Conservation (phyloP, 2,113 vertebrate species). For the Pitta sordida region DNA sequence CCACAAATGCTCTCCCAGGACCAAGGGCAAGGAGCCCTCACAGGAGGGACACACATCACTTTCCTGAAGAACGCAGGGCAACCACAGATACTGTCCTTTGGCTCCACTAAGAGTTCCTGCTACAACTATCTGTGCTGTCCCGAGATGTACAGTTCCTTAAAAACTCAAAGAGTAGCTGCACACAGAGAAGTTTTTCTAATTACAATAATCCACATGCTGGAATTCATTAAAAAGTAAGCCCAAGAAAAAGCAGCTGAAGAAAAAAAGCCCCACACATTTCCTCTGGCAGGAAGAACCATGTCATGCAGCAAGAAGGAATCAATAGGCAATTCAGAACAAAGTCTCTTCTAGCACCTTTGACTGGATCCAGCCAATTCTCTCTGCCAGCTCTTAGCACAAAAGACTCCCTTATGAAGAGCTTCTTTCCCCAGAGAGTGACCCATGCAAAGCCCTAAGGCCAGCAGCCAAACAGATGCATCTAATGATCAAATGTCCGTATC, state of each 20-base stretch:
- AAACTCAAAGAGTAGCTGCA: neutral
- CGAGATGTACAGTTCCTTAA: neutral
- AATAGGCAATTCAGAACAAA: neutral
- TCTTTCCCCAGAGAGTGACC: neutral
- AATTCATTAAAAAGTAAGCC: neutral
- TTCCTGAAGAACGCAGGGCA: neutral
- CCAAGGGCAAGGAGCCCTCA: neutral
- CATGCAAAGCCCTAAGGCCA: rapidly evolving
- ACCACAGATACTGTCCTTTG: neutral
- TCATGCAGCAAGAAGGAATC: neutral
- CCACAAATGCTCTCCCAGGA: neutral
- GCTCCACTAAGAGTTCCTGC: neutral
- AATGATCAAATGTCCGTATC: neutral
- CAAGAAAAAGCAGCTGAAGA: neutral
- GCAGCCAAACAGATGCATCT: neutral
- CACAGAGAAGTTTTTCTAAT: neutral
- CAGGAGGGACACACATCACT: neutral
- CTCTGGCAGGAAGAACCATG: neutral
- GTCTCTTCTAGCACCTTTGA: neutral
- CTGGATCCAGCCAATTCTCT: neutral
- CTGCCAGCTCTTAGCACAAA: neutral
- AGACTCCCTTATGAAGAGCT: neutral
- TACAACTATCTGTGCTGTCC: neutral
- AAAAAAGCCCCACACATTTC: neutral
- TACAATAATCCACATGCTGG: neutral